Conservation (phyloP, 2,113 vertebrate species). For the Heterotilapia buettikoferi region DNA sequence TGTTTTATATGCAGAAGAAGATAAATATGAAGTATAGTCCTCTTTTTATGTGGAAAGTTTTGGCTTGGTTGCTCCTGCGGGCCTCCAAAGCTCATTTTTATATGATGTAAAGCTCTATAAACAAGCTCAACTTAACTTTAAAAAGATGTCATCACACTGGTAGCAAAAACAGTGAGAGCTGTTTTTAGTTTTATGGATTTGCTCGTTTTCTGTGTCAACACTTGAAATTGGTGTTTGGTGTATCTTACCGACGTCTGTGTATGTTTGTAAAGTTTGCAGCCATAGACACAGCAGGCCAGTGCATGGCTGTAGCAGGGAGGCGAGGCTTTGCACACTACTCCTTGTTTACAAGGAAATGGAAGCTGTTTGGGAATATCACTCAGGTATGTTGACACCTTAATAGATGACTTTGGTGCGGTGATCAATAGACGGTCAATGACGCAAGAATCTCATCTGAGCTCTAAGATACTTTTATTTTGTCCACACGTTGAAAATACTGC, state of each 20-base stretch:
- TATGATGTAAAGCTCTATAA: background rate
- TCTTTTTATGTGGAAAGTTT: background rate
- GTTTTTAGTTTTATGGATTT: background rate
- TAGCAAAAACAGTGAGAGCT: background rate
- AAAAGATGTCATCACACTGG: background rate
- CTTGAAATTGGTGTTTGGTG: background rate
- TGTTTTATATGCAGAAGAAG: background rate
- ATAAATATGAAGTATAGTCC: background rate
- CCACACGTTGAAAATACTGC: background rate
- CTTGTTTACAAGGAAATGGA: slow-evolving; percentile 95
- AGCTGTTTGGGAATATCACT: slow-evolving; percentile 96
- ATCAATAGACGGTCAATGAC: background rate
- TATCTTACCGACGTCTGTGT: background rate
- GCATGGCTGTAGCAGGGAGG: slow-evolving; percentile 91
- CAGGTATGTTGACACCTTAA: slow-evolving; percentile 74
- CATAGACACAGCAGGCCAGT: slow-evolving; percentile 92
- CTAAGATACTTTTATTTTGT: background rate
- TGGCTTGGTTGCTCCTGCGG: background rate
- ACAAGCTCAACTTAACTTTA: background rate
- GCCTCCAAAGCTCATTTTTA: background rate
- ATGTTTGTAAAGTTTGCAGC: slow-evolving; percentile 84
- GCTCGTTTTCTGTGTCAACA: background rate
- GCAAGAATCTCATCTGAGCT: background rate
- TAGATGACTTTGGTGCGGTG: background rate
- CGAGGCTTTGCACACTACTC: slow-evolving; percentile 98